Evolutionary conservation across 2,797 vertebrate species (phyloP).

Genomic region (Myotis findleyi): DNA sequence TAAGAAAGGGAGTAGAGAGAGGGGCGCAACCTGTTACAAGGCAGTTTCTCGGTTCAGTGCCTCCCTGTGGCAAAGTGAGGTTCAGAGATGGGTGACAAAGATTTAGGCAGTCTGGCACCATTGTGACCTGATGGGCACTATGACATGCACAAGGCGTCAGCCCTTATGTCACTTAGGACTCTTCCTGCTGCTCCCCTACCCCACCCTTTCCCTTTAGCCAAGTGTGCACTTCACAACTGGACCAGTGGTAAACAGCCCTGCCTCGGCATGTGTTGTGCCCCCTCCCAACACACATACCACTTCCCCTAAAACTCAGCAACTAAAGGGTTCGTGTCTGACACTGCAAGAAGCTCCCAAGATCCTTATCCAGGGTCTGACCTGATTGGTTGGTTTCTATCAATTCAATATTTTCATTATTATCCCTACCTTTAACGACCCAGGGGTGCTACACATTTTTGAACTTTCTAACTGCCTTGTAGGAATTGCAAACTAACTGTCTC

Average conservation of each 20-base stretch:
- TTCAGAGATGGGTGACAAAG: not conserved
- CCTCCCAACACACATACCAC: not conserved
- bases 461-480: conserved; percentile 5
- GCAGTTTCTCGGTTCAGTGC: conserved; percentile 77
- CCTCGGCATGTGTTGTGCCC: not conserved
- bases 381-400: not conserved
- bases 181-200: not conserved
- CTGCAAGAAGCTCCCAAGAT: not conserved
- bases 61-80: conserved; percentile 80
- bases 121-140: conserved; percentile 72
- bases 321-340: not conserved
- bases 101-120: conserved; percentile 43
- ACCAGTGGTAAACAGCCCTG: not conserved
- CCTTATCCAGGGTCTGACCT: not conserved
- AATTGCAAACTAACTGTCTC: not conserved
- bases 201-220: not conserved
- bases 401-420: conserved; percentile 2
- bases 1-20: conserved; percentile 78
- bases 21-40: conserved; percentile 56
- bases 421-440: not conserved
- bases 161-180: conserved; percentile 23
- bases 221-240: not conserved
- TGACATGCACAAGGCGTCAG: conserved; percentile 62
- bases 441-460: not conserved
- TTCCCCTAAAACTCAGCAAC: not conserved